phyloP scores from a whole-genome alignment of 2,113 vertebrate species.

The Conger conger region DNA sequence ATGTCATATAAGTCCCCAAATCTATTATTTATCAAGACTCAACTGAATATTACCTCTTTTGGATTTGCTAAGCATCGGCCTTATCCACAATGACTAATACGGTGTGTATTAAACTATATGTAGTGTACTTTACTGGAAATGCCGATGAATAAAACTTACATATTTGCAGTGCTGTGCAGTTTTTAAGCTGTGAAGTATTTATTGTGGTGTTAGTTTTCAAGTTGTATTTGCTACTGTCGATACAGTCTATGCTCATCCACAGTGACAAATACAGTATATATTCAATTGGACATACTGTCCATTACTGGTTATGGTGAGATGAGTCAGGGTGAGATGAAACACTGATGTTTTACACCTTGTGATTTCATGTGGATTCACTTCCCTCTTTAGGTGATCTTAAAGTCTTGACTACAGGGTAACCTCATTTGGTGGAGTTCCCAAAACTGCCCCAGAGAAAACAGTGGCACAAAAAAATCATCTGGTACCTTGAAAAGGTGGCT shows the following conservation, averaged over 20 bases:
- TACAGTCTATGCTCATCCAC: not conserved
- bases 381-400: not conserved
- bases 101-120: too few species aligned
- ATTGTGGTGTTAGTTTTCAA: too few species aligned
- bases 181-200: too few species aligned
- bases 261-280: not conserved
- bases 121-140: too few species aligned
- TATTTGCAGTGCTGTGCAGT: too few species aligned
- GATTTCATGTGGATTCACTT: not conserved
- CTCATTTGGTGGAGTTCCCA: not conserved
- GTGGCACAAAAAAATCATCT: not conserved
- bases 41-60: not conserved
- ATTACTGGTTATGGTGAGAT: not conserved
- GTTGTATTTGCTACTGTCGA: too few species aligned
- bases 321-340: not conserved
- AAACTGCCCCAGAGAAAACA: not conserved
- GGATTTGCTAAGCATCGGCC: not conserved
- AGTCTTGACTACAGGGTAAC: not conserved
- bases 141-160: too few species aligned
- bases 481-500: too few species aligned
- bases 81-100: not conserved
- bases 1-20: not conserved
- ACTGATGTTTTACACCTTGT: not conserved
- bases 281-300: not conserved
- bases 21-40: not conserved